phyloP scores from a whole-genome alignment of 2,113 vertebrate species.

The Labrus mixtus region DNA sequence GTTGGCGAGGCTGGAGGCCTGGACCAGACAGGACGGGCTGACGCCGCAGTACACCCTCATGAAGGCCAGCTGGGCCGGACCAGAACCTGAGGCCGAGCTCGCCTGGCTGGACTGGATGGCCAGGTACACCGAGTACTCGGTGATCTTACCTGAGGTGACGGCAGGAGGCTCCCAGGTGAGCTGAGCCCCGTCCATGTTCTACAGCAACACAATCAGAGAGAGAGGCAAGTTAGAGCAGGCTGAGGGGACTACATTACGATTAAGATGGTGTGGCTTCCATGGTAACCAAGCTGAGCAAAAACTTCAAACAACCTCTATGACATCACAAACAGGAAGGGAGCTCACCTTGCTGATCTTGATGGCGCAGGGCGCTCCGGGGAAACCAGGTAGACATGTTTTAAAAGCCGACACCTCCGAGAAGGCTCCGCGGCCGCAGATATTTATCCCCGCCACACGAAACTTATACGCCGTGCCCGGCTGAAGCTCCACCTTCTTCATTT shows the following conservation, averaged over 20 bases:
- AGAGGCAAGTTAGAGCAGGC: not conserved
- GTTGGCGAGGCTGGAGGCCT: conserved; percentile 86
- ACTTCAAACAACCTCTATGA: too few relatives aligned
- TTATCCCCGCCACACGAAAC: conserved; percentile 89
- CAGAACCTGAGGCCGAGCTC: conserved; percentile 58
- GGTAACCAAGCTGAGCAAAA: too few relatives aligned
- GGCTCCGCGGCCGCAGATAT: conserved; percentile 87
- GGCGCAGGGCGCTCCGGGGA: conserved; percentile 89
- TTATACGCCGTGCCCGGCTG: conserved; percentile 91
- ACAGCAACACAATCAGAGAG: not conserved
- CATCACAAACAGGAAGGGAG: not conserved
- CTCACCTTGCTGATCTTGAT: conserved; percentile 91
- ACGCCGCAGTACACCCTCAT: conserved; percentile 91
- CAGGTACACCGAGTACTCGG: conserved; percentile 89
- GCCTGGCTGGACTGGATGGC: conserved; percentile 88
- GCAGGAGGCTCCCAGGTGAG: conserved; percentile 92
- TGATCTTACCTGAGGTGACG: conserved; percentile 88
- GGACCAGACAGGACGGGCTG: conserved; percentile 88
- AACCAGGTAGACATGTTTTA: conserved; percentile 90
- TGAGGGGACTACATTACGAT: not conserved
- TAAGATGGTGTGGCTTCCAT: too few relatives aligned
- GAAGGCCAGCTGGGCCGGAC: conserved; percentile 87
- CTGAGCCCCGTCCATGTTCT: conserved; percentile 90
- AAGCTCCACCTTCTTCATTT: conserved; percentile 88
- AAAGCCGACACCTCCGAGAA: conserved; percentile 90